phyloP scores from a whole-genome alignment of 2,113 vertebrate genomes.

The Acinonyx jubatus region DNA sequence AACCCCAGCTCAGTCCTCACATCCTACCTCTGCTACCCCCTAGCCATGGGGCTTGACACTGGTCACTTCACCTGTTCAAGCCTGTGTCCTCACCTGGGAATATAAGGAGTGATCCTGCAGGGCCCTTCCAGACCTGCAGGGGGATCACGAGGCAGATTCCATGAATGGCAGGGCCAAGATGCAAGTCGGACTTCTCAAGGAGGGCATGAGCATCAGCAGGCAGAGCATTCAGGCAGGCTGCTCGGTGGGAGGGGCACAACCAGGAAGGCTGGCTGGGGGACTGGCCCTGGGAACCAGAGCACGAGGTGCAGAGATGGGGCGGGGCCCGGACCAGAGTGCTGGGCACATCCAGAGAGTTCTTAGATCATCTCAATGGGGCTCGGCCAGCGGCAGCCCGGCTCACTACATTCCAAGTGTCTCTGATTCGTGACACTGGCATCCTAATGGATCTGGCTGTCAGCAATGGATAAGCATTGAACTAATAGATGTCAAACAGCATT shows the following conservation, averaged over 20 bases:
- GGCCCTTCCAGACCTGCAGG: neutral
- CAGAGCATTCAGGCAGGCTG: neutral
- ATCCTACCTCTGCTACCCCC: neutral
- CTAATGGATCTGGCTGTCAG: neutral
- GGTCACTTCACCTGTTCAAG: no score
- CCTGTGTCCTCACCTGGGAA: neutral
- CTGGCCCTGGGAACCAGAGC: neutral
- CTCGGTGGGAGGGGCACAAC: fast-evolving
- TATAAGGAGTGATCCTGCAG: neutral
- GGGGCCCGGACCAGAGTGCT: neutral
- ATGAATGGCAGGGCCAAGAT: neutral
- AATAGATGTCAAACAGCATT: conserved; percentile 28
- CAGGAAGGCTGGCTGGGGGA: neutral
- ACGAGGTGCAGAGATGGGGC: fast-evolving
- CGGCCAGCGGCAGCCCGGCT: fast-evolving
- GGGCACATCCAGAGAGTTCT: neutral
- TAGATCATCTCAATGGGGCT: neutral
- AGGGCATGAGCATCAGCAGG: fast-evolving
- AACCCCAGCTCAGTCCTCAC: neutral
- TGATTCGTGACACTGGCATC: neutral
- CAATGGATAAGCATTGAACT: neutral
- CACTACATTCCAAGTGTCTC: neutral
- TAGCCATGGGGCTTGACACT: neutral
- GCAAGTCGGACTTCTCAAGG: no score
- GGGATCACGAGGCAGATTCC: neutral